A percentile compares a stretch with the other conserved stretches of the same genome.
These are phyloP conservation scores for Ramphastos sulfuratus DNA, from an alignment of 2,113 vertebrate species.

Conservation along the genomic window DNA sequence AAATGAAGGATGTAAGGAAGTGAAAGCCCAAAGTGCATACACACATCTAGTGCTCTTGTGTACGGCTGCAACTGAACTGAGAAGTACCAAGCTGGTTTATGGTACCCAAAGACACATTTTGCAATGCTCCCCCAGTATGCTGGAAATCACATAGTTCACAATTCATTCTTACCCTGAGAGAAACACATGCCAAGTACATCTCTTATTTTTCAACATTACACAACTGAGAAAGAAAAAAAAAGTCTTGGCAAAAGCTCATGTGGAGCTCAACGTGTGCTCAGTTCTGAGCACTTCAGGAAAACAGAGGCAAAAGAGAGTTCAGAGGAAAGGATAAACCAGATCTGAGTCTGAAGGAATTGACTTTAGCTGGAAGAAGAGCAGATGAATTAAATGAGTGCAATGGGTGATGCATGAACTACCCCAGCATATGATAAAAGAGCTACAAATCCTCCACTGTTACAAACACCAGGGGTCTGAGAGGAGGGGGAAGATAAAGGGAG, in stretches of 20 bases:
- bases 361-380: not conserved
- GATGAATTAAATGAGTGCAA: not conserved
- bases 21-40: not conserved
- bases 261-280: not conserved
- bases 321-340: not conserved
- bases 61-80: not conserved
- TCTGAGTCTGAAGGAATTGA: not conserved
- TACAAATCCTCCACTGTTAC: not conserved
- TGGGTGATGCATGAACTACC: not conserved
- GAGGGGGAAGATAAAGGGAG: not conserved
- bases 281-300: not conserved
- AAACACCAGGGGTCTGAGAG: constrained; percentile 17
- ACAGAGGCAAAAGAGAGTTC: not conserved
- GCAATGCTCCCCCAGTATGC: not conserved
- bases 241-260: not conserved
- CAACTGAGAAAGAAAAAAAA: constrained; percentile 5
- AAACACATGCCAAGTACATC: not conserved
- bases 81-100: not conserved
- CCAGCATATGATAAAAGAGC: not conserved
- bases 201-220: not conserved
- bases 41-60: not conserved
- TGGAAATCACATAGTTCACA: not conserved
- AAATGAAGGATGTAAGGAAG: not conserved
- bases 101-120: not conserved
- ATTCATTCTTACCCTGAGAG: not conserved